phyloP scores from a whole-genome alignment of 2,797 vertebrate species.

The Dipus sagitta region DNA sequence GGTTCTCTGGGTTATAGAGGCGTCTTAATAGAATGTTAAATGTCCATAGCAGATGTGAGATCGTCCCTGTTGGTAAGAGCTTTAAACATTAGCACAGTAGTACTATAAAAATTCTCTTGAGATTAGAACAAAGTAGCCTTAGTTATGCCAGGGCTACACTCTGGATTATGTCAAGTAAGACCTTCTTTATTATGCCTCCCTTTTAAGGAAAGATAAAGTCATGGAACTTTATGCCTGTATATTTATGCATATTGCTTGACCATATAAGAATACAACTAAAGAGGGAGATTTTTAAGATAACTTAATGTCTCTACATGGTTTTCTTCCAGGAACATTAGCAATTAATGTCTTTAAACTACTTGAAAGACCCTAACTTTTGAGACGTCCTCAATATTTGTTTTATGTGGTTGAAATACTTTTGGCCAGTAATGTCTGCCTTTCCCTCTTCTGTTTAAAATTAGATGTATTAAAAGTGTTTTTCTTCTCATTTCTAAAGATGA shows the following conservation, averaged over 20 bases:
- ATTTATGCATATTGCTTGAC: background rate
- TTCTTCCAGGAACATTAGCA: slow-evolving; percentile 51
- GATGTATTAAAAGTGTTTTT: slow-evolving; percentile 36
- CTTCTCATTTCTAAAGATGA: slow-evolving; percentile 69
- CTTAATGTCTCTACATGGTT: slow-evolving; percentile 47
- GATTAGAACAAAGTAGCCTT: background rate
- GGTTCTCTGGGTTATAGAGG: background rate
- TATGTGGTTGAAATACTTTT: slow-evolving; percentile 56
- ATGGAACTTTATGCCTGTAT: background rate
- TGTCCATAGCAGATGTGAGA: background rate
- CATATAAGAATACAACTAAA: slow-evolving; percentile 41
- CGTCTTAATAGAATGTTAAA: background rate
- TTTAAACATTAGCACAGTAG: background rate
- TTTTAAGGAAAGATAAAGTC: slow-evolving; percentile 48
- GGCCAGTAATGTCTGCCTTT: slow-evolving; percentile 11
- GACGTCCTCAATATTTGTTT: slow-evolving; percentile 56
- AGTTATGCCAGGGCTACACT: background rate
- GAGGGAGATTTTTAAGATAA: slow-evolving; percentile 54
- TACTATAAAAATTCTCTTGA: slow-evolving; percentile 16
- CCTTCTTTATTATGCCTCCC: background rate
- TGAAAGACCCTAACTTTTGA: slow-evolving; percentile 57
- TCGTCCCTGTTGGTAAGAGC: background rate
- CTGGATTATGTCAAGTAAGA: background rate
- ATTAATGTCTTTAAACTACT: slow-evolving; percentile 44
- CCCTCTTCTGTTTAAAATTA: slow-evolving; percentile 66